A percentile compares a stretch with the other conserved stretches of the same genome.
These are phyloP conservation scores for Styela plicata DNA, from an alignment of 23 tunicate genomes.

Conservation along the genomic window DNA sequence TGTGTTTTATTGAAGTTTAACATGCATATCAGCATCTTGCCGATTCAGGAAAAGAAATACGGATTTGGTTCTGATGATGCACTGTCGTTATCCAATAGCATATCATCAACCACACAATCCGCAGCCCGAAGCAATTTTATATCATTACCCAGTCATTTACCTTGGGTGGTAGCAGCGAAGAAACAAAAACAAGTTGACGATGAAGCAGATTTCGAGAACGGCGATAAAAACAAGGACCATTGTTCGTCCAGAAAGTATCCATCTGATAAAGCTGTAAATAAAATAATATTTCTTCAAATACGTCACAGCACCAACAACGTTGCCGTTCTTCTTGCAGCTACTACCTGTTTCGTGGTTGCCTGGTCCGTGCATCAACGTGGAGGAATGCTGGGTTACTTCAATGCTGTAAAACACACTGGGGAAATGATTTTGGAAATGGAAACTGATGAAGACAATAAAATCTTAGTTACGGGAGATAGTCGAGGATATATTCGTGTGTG, in stretches of 20 bases:
- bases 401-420: constrained; percentile 10
- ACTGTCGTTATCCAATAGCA: background rate
- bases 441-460: constrained; percentile 25
- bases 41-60: constrained; percentile 8
- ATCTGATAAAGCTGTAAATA: constrained; percentile 47
- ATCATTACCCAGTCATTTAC: background rate
- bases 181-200: background rate
- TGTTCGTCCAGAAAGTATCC: background rate
- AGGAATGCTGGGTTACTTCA: constrained; percentile 41
- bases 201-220: background rate
- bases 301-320: constrained; percentile 38
- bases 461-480: constrained; percentile 43
- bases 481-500: constrained; percentile 44
- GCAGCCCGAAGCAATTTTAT: background rate
- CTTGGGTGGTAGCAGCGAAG: constrained; percentile 5
- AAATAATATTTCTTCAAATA: constrained; percentile 46
- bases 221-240: background rate
- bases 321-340: constrained; percentile 36
- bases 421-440: constrained; percentile 46
- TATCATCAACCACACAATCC: background rate
- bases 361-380: constrained; percentile 55
- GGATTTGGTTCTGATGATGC: background rate
- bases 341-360: constrained; percentile 23
- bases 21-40: constrained; percentile 14
- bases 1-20: constrained; percentile 2